A percentile compares a stretch with the other conserved stretches of the same genome.
These are phyloP conservation scores for Lagria hirta DNA, from an alignment of 2,888 invertebrate species.

Conservation along the genomic window DNA sequence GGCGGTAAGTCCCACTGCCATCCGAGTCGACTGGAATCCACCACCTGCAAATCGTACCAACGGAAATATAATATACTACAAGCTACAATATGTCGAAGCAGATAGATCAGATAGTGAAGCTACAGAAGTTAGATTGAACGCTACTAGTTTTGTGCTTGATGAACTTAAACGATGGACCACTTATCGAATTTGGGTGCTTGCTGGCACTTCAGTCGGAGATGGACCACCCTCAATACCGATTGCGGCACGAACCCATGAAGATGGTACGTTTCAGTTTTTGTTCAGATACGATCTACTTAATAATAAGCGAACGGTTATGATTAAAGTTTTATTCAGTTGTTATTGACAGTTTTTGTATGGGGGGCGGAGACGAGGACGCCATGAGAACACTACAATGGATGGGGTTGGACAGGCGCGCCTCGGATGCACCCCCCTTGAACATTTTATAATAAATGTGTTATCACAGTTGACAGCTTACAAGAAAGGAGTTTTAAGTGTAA, in stretches of 20 bases:
- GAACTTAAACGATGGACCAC: conserved; percentile 93
- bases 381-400: no score
- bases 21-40: conserved; percentile 89
- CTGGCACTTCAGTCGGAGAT: conserved; percentile 95
- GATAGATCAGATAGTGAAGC: conserved; percentile 85
- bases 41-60: conserved; percentile 89
- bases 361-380: conserved; percentile 10
- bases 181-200: conserved; percentile 95
- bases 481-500: conserved; percentile 24
- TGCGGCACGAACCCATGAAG: conserved; percentile 93
- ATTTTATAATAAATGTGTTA: conserved; percentile 24
- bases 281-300: conserved; percentile 16
- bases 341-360: no score
- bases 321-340: conserved; percentile 4
- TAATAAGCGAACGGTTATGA: conserved; percentile 21
- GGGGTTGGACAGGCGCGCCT: conserved; percentile 3
- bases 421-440: conserved; percentile 7
- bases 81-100: conserved; percentile 85
- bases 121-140: conserved; percentile 75
- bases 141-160: conserved; percentile 78
- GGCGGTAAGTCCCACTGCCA: conserved; percentile 85
- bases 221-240: conserved; percentile 92
- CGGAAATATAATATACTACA: conserved; percentile 93
- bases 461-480: conserved; percentile 26
- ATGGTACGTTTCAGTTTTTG: conserved; percentile 79